Conservation (phyloP, 2,113 vertebrate species). For the Romanogobio albipinnatus region DNA sequence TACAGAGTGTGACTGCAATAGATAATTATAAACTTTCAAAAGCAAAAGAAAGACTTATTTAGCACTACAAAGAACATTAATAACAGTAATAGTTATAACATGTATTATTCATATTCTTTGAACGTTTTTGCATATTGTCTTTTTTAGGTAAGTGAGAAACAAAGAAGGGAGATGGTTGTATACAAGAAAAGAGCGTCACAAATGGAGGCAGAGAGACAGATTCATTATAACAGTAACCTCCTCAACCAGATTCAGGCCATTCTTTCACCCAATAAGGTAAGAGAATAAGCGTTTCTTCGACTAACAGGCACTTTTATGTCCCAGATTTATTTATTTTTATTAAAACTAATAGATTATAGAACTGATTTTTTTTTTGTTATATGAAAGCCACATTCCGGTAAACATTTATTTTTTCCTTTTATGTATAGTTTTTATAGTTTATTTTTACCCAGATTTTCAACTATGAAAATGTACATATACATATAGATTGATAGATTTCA, state of each 20-base stretch:
- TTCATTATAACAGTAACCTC: slow-evolving; percentile 73
- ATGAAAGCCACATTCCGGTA: no score
- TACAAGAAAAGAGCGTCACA: slow-evolving; percentile 82
- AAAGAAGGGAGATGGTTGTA: slow-evolving; percentile 81
- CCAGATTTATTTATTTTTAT: background rate
- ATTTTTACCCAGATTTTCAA: no score
- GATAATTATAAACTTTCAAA: background rate
- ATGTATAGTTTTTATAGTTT: no score
- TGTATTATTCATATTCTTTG: background rate
- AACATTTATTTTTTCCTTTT: no score
- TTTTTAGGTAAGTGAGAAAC: slow-evolving; percentile 82
- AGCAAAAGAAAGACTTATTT: background rate
- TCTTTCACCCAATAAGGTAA: slow-evolving; percentile 68
- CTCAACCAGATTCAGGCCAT: slow-evolving; percentile 81
- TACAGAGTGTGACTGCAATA: no score
- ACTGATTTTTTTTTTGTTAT: no score
- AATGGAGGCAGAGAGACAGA: slow-evolving; percentile 75
- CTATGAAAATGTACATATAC: no score
- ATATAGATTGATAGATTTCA: no score
- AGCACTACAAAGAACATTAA: background rate
- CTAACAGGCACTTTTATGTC: background rate
- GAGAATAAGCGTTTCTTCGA: background rate
- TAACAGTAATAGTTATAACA: background rate
- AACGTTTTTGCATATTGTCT: slow-evolving; percentile 11
- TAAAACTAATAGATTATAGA: background rate